Conservation (phyloP, 2,797 vertebrate species). For the Silurus lanzhouensis region DNA sequence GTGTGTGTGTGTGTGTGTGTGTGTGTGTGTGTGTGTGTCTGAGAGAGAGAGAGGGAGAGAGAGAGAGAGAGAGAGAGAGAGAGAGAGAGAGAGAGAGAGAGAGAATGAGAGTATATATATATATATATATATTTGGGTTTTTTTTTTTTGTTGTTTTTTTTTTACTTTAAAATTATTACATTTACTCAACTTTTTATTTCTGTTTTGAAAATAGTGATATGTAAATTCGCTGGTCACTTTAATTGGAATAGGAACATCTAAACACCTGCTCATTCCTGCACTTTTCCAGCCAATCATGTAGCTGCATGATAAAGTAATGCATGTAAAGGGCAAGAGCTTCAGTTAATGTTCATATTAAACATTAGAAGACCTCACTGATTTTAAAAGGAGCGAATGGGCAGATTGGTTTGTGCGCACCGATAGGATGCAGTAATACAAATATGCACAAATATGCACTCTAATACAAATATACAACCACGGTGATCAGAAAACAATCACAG, state of each 20-base stretch:
- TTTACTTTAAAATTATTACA: neutral
- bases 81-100: no score
- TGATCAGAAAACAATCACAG: neutral
- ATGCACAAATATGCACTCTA: neutral
- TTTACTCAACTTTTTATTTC: no score
- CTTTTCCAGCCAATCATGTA: neutral
- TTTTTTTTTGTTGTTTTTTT: neutral
- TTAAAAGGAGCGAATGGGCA: neutral
- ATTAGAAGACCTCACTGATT: neutral
- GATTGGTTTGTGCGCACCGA: neutral
- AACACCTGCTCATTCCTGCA: neutral
- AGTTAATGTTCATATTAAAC: neutral
- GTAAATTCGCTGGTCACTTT: neutral
- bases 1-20: slow-evolving; percentile 34
- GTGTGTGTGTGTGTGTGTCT: slow-evolving; percentile 32
- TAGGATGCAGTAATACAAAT: neutral
- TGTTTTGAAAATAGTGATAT: no score
- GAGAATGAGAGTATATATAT: neutral
- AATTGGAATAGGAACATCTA: neutral
- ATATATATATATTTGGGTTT: neutral
- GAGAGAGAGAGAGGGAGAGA: no score
- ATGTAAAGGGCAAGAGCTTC: neutral
- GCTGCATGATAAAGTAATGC: neutral
- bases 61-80: slow-evolving; percentile 25
- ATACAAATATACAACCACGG: neutral